Evolutionary conservation across 2,888 invertebrate species (phyloP), one percentile per base, ranked within the genome.

Genomic region (Barypeithes pellucidus): DNA sequence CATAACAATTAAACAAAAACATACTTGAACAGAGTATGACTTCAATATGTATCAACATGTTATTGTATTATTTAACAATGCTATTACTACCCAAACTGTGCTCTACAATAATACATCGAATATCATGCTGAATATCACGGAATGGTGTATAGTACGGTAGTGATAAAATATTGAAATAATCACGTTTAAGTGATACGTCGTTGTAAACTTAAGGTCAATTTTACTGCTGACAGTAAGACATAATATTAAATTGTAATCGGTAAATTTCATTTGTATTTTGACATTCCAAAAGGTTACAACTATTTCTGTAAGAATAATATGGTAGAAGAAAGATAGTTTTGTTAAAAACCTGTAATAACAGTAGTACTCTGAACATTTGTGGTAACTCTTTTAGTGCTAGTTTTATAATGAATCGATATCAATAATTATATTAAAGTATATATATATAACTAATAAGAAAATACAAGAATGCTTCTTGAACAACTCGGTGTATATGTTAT

Each of bases 181-280:
- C 67, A 67, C 67, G 67, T 67, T 67, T 16, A 22, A 54, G 67
- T 57, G 67, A 67, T 43, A 57, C 18, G 43, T 57, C 16, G 39
- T 59, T 16, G 47, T n/a, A 14, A 33, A 47, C 50, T 33, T 63
- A 22, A 33, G 52, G 65, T 65, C 65, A 65, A 65, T 65, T 65
- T 41, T 29, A 52, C 20, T 14, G 36, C 29, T 65, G n/a, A 16
- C 65, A 52, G 33, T 57, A 57, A 57, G 16, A 24, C 8, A 14
- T 52, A 20, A 14, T 52, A 29, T 52, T 14, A 24, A 52, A 24
- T 24, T 52, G 22, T 52, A 52, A 52, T 5, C 22, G 14, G 1
- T 33, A 33, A 57, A 3, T 29, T 12, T 39, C 50, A 62, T 63
- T 29, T 24, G 45, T 16, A 50, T 16, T 65, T 20, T 20, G 52